Base-by-base conservation (phyloP, 2,797 vertebrate species). In the Acanthornis magna region DNA sequence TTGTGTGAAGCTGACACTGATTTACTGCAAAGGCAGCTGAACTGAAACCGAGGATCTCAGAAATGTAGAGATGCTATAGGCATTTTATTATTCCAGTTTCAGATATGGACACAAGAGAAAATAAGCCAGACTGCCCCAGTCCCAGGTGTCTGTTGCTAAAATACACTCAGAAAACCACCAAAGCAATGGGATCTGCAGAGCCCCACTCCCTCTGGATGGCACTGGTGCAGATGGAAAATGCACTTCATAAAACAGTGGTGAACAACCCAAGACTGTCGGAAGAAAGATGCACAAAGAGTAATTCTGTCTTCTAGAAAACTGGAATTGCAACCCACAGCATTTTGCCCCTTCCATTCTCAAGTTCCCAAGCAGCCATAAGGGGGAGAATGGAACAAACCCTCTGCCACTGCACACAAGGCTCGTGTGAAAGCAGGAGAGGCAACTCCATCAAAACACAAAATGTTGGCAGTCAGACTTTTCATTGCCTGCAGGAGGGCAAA, bases 61-160 rank as follows among this genome's bases (percentile, higher is more conserved):
- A 70, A 74, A 79, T 1, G 7, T 1, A 61, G 36, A n/a, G 74
- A 79, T 63, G 83, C 36, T 66, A 29, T 0, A 3, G 42, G 87
- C 60, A n/a, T 48, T 82, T 65, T 13, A 15, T 7, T 40, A 76
- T 38, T 73, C 27, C 81, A 73, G 38, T 65, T 54, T 34, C 71
- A 61, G 60, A 32, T 2, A 21, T 0, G 2, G 3, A 32, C 5
- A 30, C 29, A 22, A 43, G 0, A 58, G 50, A 32, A 40, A 66
- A 45, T 2, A 63, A 30, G 5, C 29, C 29, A 38, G n/a, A 27
- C 7, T 43, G 27, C 17, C 65, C 34, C 38, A 50, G 14, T 10
- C 32, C 48, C 63, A 34, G 43, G 38, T 68, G 82, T 73, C 66
- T 66, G 23, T 8, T 58, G 77, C 62, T 74, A 55, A 70, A 89